Base-by-base conservation (phyloP, 2,888 invertebrate genomes). In the Cheilosia pagana region DNA sequence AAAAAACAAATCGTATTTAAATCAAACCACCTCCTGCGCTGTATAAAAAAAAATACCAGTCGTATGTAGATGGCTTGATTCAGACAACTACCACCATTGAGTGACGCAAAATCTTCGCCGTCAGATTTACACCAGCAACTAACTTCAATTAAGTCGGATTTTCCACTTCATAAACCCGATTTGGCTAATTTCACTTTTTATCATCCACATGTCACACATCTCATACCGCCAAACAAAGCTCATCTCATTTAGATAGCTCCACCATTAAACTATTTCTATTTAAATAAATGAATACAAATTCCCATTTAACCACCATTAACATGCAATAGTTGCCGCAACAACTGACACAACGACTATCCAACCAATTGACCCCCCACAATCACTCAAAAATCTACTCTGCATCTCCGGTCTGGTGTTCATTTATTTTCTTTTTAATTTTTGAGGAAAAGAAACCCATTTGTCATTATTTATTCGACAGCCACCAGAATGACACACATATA, bases 381-480 rank as follows among this genome's bases (percentile, higher is more conserved):
- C 72, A 10, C 31, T 82, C 72, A 83, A 41, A 72, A 68, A 74
- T 62, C 78, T 55, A 62, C 43, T 52, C 67, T 31, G 23, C 52
- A 57, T 43, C 48, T 50, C 19, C 25, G 23, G 59, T 59, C 48
- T 41, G 63, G 41, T 60, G 48, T 60, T 28, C 41, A 43, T n/a
- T n/a, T 52, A 19, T 28, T n/a, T 48, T 74, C 35, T 45, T 35
- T 35, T 63, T 43, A 41, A 35, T 68, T 72, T 72, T 57, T 70
- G 43, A 81, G 81, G 75, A 76, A 85, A 76, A 81, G 85, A 85
- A 81, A 85, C 81, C 76, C 85, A 85, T 85, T 81, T 85, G 75
- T 85, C 85, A 85, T 85, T 85, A 85, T 85, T 85, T 85, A 85
- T 85, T 81, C 85, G 85, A 85, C 85, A 81, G 75, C 48, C 81